A percentile compares a stretch with the other conserved stretches of the same genome.
Evolutionary conservation across 1,140 invertebrate species (phyloP).

Genomic region (Anagrus nilaparvatae): DNA sequence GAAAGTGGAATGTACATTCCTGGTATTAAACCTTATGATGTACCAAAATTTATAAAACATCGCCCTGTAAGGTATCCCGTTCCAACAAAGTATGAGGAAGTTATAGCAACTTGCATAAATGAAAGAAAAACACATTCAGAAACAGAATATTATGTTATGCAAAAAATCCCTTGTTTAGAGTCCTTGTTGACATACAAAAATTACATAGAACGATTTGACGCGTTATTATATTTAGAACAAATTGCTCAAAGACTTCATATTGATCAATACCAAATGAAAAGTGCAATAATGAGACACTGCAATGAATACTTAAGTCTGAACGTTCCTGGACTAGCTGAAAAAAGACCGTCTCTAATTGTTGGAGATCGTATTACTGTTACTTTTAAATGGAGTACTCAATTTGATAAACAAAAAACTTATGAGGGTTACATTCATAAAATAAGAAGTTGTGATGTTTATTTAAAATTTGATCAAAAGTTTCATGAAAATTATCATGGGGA

Average conservation of each 20-base stretch:
- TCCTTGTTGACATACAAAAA: conserved; percentile 43
- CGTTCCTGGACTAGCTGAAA: conserved; percentile 73
- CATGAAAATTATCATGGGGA: conserved; percentile 57
- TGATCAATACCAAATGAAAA: conserved; percentile 57
- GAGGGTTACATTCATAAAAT: conserved; percentile 76
- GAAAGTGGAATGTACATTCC: conserved; percentile 38
- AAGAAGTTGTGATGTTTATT: conserved; percentile 48
- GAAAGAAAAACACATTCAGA: conserved; percentile 32
- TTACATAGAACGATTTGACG: conserved; percentile 56
- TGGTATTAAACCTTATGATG: conserved; percentile 46
- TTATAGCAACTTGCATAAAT: conserved; percentile 37
- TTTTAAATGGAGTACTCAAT: conserved; percentile 32
- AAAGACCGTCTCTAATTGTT: conserved; percentile 69
- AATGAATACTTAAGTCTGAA: conserved; percentile 63
- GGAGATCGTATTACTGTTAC: conserved; percentile 62
- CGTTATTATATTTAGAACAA: conserved; percentile 72
- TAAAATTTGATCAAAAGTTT: conserved; percentile 66
- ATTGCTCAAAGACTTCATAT: conserved; percentile 53
- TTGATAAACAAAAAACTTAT: conserved; percentile 45
- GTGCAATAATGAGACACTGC: conserved; percentile 49
- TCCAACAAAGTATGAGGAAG: conserved; percentile 46
- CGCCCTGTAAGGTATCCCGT: conserved; percentile 44
- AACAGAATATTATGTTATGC: conserved; percentile 29
- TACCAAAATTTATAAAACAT: conserved; percentile 45
- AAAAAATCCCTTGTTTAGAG: conserved; percentile 40